Evolutionary conservation across 1,140 invertebrate species (phyloP), one percentile per base, ranked within the genome.

Genomic region (Zaprionus vittiger): DNA sequence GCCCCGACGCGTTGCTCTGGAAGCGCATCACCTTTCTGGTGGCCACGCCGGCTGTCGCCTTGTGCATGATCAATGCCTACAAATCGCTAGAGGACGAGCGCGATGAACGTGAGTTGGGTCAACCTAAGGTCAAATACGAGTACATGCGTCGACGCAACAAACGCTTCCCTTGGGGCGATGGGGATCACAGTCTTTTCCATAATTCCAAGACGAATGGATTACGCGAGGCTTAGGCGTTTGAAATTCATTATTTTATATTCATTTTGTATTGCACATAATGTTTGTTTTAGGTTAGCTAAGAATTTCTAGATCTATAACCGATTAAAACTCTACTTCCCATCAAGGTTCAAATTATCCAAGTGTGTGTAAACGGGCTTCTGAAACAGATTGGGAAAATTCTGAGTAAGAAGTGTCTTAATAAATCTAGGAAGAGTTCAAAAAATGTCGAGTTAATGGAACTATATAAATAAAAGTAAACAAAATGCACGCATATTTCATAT

Each of bases 91-190:
- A 91, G 4, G 93, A 94, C 6, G 80, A 93, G 17, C 47, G 12
- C 37, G 83, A 91, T 28, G 52, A 94, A 94, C 64, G 90, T 0
- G 41, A 24, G 20, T 52, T 5, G 3, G 44, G 93, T 9, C 93
- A 94, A 37, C 92, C 93, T 52, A 97, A 97, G 84, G 91, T 95
- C 22, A 93, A 95, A 49, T 97, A 96, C 79, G 96, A 97, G 3
- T 94, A 97, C 92, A 73, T 97, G 91, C 92, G 95, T n/a, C 93
- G 96, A 15, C 94, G 96, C 47, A 95, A 93, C 47, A 95, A 95
- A 93, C 93, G 94, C 24, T 98, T 97, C 93, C 97, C 97, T 55
- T 98, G 97, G 97, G 97, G 97, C 79, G 97, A 98, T 93, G 97
- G 97, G 49, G 95, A 96, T 79, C 95, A 95, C 47, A 94, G 94